Evolutionary conservation across 2,113 vertebrate species (phyloP).

Genomic region (Aramus guarauna): DNA sequence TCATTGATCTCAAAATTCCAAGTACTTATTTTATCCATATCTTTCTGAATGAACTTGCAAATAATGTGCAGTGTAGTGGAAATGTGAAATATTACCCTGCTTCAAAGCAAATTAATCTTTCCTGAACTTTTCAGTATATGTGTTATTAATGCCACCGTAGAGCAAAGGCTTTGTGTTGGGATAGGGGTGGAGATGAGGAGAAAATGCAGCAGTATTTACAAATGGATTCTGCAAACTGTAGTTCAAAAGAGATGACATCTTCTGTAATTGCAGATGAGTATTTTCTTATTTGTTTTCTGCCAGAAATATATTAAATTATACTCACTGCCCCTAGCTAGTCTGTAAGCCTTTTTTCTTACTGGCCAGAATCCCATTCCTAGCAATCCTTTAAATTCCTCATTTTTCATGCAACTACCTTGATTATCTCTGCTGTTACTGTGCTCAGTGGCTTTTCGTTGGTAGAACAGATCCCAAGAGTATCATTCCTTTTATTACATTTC

Average conservation of each 20-base stretch:
- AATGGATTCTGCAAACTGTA: slow-evolving; percentile 46
- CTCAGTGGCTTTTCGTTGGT: slow-evolving; percentile 37
- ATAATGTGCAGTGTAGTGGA: background rate
- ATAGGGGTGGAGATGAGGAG: background rate
- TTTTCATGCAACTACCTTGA: slow-evolving; percentile 48
- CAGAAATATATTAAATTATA: slow-evolving; percentile 65
- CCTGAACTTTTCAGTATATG: background rate
- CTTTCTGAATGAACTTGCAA: slow-evolving; percentile 21
- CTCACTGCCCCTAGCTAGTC: slow-evolving; percentile 19
- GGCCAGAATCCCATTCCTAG: slow-evolving; percentile 22
- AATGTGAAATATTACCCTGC: background rate
- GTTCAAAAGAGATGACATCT: slow-evolving; percentile 51
- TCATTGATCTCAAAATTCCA: background rate
- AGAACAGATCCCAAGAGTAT: background rate
- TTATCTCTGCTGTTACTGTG: slow-evolving; percentile 36
- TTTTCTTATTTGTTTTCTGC: slow-evolving; percentile 51
- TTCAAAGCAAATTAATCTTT: slow-evolving; percentile 5
- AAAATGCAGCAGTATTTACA: slow-evolving; percentile 24
- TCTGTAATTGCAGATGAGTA: slow-evolving; percentile 60
- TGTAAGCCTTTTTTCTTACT: slow-evolving; percentile 23
- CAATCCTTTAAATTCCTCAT: slow-evolving; percentile 56
- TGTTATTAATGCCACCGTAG: background rate
- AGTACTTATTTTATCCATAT: background rate
- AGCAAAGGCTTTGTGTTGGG: background rate
- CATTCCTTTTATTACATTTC: slow-evolving; percentile 55